phyloP scores from a whole-genome alignment of 2,113 vertebrate species.

The Mormyrus lacerda region DNA sequence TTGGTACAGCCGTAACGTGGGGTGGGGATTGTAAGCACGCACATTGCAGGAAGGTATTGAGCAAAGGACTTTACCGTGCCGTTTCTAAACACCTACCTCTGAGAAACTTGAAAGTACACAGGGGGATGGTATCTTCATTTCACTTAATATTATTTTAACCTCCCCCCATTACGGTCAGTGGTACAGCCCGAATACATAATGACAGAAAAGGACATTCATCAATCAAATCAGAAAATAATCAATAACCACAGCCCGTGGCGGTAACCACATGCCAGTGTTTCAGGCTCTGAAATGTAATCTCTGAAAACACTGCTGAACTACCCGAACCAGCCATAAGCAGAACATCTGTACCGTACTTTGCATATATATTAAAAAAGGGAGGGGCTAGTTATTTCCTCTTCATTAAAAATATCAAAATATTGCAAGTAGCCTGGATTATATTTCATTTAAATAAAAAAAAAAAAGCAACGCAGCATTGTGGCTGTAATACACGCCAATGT shows the following conservation, averaged over 20 bases:
- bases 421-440: neutral
- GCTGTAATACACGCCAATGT: neutral
- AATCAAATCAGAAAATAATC: neutral
- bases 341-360: neutral
- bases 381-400: neutral
- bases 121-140: neutral
- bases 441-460: neutral
- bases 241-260: neutral
- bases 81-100: neutral
- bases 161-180: neutral
- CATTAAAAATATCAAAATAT: neutral
- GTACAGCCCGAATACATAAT: neutral
- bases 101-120: neutral
- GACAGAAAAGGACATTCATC: neutral
- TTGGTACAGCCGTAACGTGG: neutral
- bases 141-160: neutral
- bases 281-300: neutral
- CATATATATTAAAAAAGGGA: neutral
- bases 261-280: neutral
- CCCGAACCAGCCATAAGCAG: neutral
- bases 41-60: neutral
- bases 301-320: neutral
- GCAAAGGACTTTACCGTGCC: neutral
- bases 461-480: neutral
- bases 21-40: neutral